phyloP scores from a whole-genome alignment of 2,888 invertebrate species.

The Thecocarcelia acutangulata region DNA sequence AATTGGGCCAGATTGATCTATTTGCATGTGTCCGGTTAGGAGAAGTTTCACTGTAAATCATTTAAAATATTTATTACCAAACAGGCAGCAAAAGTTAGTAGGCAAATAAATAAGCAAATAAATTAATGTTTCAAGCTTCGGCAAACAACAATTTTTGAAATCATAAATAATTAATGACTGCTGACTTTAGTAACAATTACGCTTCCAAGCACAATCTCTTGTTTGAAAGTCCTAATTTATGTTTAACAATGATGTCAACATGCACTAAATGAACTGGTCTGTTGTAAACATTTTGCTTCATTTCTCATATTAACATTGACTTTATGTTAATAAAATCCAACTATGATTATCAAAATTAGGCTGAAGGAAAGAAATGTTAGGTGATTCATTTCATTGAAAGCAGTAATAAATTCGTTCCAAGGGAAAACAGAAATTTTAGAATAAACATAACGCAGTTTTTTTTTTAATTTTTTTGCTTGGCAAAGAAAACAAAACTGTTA shows the following conservation, averaged over 20 bases:
- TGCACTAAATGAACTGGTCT: constrained; percentile 2
- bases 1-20: too few species aligned
- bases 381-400: background rate
- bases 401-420: too few species aligned
- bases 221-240: background rate
- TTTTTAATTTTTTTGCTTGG: too few species aligned
- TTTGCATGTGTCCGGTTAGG: too few species aligned
- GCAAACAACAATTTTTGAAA: constrained; percentile 4
- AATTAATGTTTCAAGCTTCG: background rate
- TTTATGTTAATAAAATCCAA: background rate
- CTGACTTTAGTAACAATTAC: constrained; percentile 15
- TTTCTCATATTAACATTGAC: background rate
- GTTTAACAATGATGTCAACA: background rate
- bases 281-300: constrained; percentile 19
- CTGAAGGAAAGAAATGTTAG: background rate
- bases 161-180: constrained; percentile 30
- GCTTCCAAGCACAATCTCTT: background rate
- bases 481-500: background rate
- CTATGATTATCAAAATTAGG: background rate
- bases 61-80: too few species aligned
- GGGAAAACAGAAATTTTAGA: background rate
- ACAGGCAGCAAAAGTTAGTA: too few species aligned
- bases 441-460: too few species aligned
- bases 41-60: too few species aligned
- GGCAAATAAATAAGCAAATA: background rate